Evolutionary conservation across 2,113 vertebrate genomes (phyloP).

Genomic region (Hipposideros armiger): DNA sequence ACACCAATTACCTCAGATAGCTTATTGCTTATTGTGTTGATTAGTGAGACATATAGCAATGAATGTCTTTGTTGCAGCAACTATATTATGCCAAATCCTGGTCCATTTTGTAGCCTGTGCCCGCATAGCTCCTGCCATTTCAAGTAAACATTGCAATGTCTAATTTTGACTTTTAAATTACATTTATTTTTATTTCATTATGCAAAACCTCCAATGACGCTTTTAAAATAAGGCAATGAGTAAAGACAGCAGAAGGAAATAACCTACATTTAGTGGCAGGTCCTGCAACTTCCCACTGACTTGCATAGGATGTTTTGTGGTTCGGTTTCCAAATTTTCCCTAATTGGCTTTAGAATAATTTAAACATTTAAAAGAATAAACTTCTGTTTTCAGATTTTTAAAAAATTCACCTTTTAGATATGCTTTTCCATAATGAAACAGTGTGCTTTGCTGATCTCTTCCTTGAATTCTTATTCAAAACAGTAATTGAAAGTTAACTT

Average conservation of each 20-base stretch:
- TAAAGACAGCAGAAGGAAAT: background rate
- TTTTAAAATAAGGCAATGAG: background rate
- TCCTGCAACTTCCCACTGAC: background rate
- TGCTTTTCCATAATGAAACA: background rate
- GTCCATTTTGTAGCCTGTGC: background rate
- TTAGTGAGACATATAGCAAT: background rate
- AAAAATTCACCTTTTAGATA: background rate
- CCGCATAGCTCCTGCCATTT: background rate
- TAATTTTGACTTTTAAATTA: slow-evolving; percentile 55
- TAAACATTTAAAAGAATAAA: background rate
- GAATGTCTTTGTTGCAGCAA: background rate
- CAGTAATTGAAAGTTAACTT: background rate
- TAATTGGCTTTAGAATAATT: slow-evolving; percentile 1
- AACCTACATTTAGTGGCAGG: background rate
- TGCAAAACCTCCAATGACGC: background rate
- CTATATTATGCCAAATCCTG: background rate
- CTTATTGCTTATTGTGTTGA: background rate
- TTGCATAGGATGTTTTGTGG: background rate
- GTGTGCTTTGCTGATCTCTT: background rate
- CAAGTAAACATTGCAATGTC: slow-evolving; percentile 15
- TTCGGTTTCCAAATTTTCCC: background rate
- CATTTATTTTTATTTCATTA: slow-evolving; percentile 62
- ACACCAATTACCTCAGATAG: too few species aligned
- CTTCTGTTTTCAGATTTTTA: background rate
- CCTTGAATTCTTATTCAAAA: background rate